Percentiles rank a stretch among this genome's conserved stretches.
phyloP scores from a whole-genome alignment of 2,888 invertebrate genomes.

The Gibbula magus region DNA sequence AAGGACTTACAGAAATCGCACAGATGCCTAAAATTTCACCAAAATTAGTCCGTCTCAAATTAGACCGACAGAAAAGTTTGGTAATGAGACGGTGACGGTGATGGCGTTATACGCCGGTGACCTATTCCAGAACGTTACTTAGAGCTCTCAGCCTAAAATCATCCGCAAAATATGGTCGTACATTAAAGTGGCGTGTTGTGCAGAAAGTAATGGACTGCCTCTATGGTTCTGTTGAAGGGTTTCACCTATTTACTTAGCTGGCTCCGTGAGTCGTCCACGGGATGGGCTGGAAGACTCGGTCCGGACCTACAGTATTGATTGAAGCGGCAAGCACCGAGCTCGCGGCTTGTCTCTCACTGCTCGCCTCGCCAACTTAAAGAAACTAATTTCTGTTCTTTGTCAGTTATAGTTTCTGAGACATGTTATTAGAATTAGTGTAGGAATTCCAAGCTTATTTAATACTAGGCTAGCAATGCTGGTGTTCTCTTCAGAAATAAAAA shows the following conservation, averaged over 20 bases:
- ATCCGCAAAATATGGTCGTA: not conserved
- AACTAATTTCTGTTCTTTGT: slow-evolving; percentile 17
- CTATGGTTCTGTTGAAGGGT: not conserved
- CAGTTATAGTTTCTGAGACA: slow-evolving; percentile 1
- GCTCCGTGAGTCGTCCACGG: not conserved
- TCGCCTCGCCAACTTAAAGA: slow-evolving; percentile 1
- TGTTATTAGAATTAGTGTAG: slow-evolving; percentile 8
- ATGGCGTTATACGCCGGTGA: not conserved
- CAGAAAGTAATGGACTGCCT: not conserved
- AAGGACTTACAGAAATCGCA: not conserved
- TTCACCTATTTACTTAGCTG: slow-evolving; percentile 19
- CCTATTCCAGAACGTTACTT: not conserved
- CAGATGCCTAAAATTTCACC: slow-evolving; percentile 21
- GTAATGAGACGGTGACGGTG: not conserved
- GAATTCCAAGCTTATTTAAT: not conserved
- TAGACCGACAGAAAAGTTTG: slow-evolving; percentile 9
- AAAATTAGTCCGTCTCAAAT: slow-evolving; percentile 14
- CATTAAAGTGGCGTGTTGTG: not conserved
- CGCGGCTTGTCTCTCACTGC: not conserved
- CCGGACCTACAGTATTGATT: not conserved
- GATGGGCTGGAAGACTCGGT: not conserved
- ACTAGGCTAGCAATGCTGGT: not conserved
- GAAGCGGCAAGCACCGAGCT: not conserved
- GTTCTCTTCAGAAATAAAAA: not conserved
- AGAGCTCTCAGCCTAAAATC: not conserved